phyloP scores from a whole-genome alignment of 2,888 invertebrate genomes.

The Pheosia gnoma region DNA sequence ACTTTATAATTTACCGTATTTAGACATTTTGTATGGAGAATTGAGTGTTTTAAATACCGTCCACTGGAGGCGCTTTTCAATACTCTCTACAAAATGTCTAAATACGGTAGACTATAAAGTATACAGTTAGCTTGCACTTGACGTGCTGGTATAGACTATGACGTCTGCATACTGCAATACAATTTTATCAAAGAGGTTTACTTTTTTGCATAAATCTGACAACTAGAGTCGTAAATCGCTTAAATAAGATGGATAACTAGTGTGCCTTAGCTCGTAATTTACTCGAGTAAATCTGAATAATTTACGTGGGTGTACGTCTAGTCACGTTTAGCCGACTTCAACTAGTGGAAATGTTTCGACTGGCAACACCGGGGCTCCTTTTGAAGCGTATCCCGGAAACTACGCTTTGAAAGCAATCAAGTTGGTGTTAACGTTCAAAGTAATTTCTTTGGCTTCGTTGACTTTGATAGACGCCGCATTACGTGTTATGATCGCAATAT shows the following conservation, averaged over 20 bases:
- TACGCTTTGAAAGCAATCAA: slow-evolving; percentile 71
- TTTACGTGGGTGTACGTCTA: slow-evolving; percentile 50
- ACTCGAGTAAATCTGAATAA: slow-evolving; percentile 57
- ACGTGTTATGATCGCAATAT: slow-evolving; percentile 30
- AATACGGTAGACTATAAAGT: no score
- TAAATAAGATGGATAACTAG: slow-evolving; percentile 39
- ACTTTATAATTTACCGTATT: no score
- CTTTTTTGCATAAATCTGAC: slow-evolving; percentile 22
- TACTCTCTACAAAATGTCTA: no score
- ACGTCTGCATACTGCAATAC: no score
- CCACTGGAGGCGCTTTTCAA: no score
- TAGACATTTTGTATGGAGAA: no score
- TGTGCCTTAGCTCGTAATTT: slow-evolving; percentile 42
- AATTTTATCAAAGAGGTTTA: no score
- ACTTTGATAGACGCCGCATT: slow-evolving; percentile 43
- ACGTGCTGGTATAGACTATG: no score
- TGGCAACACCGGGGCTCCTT: slow-evolving; percentile 52
- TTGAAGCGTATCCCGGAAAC: slow-evolving; percentile 61
- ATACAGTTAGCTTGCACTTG: no score
- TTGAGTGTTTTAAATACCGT: no score
- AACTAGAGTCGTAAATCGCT: slow-evolving; percentile 31
- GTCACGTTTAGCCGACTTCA: slow-evolving; percentile 58
- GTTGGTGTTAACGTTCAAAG: slow-evolving; percentile 66
- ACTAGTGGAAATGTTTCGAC: slow-evolving; percentile 58
- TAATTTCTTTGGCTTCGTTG: slow-evolving; percentile 69